Conservation (phyloP, 2,797 vertebrate species). For the Alauda arvensis region DNA sequence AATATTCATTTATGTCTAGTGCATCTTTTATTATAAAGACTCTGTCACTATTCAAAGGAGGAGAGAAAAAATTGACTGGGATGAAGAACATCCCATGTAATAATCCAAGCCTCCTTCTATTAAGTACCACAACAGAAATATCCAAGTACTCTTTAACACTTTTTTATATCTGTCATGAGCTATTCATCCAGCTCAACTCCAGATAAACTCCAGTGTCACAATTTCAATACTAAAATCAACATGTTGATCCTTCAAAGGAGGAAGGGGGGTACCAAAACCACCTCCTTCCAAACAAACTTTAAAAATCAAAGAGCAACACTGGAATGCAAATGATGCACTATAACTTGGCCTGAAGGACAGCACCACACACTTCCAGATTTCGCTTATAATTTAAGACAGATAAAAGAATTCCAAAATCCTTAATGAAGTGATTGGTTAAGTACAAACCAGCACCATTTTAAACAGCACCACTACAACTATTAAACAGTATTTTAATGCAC, state of each 20-base stretch:
- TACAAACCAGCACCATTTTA: not conserved
- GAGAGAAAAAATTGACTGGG: not conserved
- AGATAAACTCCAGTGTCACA: not conserved
- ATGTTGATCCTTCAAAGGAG: not conserved
- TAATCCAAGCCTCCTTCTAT: not conserved
- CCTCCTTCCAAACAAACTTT: not conserved
- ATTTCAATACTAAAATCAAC: not conserved
- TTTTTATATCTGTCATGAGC: not conserved
- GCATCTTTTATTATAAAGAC: not conserved
- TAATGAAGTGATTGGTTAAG: not conserved
- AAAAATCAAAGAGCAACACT: not conserved
- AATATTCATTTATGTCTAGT: not conserved
- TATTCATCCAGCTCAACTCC: not conserved
- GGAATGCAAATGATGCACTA: not conserved
- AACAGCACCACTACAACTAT: not conserved
- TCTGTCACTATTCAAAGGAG: not conserved
- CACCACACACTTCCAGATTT: not conserved
- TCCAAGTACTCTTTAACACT: not conserved
- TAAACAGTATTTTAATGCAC: not conserved
- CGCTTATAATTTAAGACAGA: not conserved
- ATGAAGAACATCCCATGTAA: not conserved
- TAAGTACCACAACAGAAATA: not conserved
- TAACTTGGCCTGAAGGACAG: not conserved
- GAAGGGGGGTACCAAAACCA: fast-evolving
- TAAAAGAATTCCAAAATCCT: not conserved